Base-by-base conservation (phyloP, 2,888 invertebrate genomes). In the Cerceris ruficornis region DNA sequence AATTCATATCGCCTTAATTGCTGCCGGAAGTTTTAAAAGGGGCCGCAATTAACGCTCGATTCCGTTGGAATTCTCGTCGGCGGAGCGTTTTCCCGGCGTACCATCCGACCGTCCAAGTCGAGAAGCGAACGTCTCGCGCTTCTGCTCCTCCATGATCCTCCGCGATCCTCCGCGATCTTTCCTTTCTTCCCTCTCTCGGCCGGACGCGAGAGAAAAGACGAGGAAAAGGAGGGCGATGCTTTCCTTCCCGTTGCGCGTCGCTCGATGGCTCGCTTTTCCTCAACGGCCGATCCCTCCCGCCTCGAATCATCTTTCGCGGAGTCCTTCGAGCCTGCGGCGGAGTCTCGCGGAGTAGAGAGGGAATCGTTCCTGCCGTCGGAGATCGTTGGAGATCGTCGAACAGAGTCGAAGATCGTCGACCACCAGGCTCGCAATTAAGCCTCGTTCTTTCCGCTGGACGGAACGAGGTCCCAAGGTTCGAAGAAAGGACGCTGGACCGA, bases 31-130 rank as follows among this genome's bases (percentile, higher is more conserved):
- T 67, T 81, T 80, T 83, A 80, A 83, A 81, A 80, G 79, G 76
- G 76, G 83, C 77, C 73, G 81, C 81, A 81, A 84, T 84, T 83
- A 83, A 81, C 83, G 83, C 68, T 68, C 77, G 79, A 83, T 83
- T 77, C 72, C 83, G 66, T 70, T 68, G 69, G 70, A 81, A 79
- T 84, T 69, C 71, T 61, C 76, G 55, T 60, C 46, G 55, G 11
- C 17, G 17, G 13, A 55, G 11, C n/a, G 13, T 13, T 59, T 13
- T 17, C 6, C 43, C 49, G 42, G 15, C 49, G 43, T 13, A 52
- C 43, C 14, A 28, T 17, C 6, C 43, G 9, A 42, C 11, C 42
- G 17, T n/a, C 11, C 11, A 13, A 9, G 67, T 28, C 28, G 28
- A 28, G 28, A 28, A 28, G 28, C 28, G 28, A 28, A 4, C 28